phyloP scores from a whole-genome alignment of 2,888 invertebrate genomes.

The Caenorhabditis afra region DNA sequence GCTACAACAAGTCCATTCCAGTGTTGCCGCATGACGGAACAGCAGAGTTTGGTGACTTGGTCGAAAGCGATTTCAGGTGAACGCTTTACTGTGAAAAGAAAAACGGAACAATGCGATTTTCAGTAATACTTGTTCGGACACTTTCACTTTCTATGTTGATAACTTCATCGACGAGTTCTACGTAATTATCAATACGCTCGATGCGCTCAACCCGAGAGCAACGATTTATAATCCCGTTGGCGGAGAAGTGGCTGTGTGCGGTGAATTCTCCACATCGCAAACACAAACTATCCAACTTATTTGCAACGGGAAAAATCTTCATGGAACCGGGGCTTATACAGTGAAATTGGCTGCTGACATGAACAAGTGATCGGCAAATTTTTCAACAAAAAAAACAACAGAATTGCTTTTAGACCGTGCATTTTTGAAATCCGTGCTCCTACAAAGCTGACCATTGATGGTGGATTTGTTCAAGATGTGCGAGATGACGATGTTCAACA shows the following conservation, averaged over 20 bases:
- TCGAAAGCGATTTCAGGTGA: conserved; percentile 56
- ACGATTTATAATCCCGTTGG: conserved; percentile 58
- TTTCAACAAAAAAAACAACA: not conserved
- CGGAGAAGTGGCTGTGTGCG: conserved; percentile 37
- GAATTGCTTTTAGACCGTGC: conserved; percentile 55
- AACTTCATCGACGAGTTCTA: conserved; percentile 57
- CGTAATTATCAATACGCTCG: conserved; percentile 51
- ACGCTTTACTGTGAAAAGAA: not conserved
- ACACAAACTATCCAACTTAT: conserved; percentile 46
- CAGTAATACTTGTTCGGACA: conserved; percentile 56
- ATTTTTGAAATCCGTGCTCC: conserved; percentile 58
- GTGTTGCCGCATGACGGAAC: conserved; percentile 49
- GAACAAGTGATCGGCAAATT: conserved; percentile 40
- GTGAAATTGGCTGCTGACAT: conserved; percentile 50
- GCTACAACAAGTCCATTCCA: conserved; percentile 47
- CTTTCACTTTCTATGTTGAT: conserved; percentile 60
- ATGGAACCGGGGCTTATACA: conserved; percentile 55
- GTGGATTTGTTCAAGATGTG: conserved; percentile 70
- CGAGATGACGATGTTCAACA: conserved; percentile 66
- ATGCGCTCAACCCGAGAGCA: conserved; percentile 48
- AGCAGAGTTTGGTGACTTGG: conserved; percentile 49
- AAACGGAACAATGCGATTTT: too few species aligned
- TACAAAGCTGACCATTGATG: conserved; percentile 66
- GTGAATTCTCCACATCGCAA: conserved; percentile 21
- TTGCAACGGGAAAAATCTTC: conserved; percentile 29